These are phyloP conservation scores for Synergus japonicus DNA, from an alignment of 2,888 invertebrate genomes.

Conservation along the genomic window DNA sequence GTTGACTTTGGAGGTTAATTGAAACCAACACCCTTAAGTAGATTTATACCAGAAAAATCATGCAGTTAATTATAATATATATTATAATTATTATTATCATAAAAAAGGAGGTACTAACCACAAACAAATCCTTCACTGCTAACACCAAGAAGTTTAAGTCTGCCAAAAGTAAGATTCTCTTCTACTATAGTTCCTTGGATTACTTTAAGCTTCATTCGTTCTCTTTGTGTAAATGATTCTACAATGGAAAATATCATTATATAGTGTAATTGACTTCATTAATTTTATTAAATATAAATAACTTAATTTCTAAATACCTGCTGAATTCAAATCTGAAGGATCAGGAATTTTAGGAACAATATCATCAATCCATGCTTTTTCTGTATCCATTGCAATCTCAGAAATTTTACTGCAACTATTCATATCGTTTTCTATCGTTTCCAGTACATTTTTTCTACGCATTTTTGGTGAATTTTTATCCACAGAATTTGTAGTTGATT, in stretches of 20 bases:
- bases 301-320: slow-evolving; percentile 56
- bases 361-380: slow-evolving; percentile 54
- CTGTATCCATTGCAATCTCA: slow-evolving; percentile 47
- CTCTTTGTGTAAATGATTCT: slow-evolving; percentile 57
- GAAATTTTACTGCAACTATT: slow-evolving; percentile 44
- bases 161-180: slow-evolving; percentile 65
- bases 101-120: slow-evolving; percentile 58
- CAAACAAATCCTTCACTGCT: slow-evolving; percentile 72
- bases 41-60: too few relatives aligned
- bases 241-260: background rate
- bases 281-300: too few relatives aligned
- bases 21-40: too few relatives aligned
- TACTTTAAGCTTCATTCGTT: slow-evolving; percentile 66
- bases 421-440: slow-evolving; percentile 30
- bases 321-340: slow-evolving; percentile 48
- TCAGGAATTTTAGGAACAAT: slow-evolving; percentile 62
- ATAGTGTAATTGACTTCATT: slow-evolving; percentile 43
- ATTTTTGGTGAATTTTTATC: background rate
- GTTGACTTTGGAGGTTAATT: too few relatives aligned
- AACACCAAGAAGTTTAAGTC: slow-evolving; percentile 67
- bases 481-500: background rate
- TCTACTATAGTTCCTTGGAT: slow-evolving; percentile 64
- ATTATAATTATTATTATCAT: too few relatives aligned
- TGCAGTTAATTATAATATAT: too few relatives aligned
- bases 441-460: slow-evolving; percentile 43